Evolutionary conservation across 2,888 invertebrate genomes (phyloP).

Genomic region (Tupiocoris notatus): DNA sequence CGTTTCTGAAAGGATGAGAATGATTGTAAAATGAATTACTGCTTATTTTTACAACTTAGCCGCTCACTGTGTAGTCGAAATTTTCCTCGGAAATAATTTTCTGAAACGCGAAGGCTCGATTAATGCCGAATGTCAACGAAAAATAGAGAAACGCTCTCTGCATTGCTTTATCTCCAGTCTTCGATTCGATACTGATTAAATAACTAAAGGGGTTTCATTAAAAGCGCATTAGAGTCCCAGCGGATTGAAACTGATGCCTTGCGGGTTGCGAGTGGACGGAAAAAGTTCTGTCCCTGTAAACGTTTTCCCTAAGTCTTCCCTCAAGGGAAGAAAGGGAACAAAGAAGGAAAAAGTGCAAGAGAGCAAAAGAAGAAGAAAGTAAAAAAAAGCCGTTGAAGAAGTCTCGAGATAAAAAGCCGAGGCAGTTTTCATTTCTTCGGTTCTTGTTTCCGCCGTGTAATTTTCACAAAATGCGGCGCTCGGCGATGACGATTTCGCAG

Average conservation of each 20-base stretch:
- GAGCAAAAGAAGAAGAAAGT: neutral
- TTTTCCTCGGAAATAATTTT: no score
- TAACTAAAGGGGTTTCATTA: neutral
- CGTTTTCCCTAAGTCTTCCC: neutral
- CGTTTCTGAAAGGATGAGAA: no score
- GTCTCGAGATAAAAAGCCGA: neutral
- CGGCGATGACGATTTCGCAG: neutral
- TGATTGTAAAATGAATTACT: no score
- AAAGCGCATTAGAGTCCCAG: neutral
- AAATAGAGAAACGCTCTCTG: neutral
- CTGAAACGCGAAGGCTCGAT: no score
- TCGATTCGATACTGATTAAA: neutral
- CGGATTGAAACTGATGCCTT: neutral
- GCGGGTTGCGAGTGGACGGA: neutral
- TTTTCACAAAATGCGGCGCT: neutral
- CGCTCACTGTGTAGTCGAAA: no score
- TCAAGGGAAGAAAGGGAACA: neutral
- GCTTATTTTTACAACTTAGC: no score
- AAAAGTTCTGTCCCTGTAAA: neutral
- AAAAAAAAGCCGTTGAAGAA: neutral
- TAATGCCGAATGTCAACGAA: neutral
- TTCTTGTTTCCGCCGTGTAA: neutral
- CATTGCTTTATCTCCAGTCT: neutral
- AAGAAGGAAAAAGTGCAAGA: neutral
- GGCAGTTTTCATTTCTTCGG: neutral